Percentiles rank a stretch among this genome's conserved stretches.
Conservation (phyloP, 2,797 vertebrate species). For the Eospalax fontanierii region DNA sequence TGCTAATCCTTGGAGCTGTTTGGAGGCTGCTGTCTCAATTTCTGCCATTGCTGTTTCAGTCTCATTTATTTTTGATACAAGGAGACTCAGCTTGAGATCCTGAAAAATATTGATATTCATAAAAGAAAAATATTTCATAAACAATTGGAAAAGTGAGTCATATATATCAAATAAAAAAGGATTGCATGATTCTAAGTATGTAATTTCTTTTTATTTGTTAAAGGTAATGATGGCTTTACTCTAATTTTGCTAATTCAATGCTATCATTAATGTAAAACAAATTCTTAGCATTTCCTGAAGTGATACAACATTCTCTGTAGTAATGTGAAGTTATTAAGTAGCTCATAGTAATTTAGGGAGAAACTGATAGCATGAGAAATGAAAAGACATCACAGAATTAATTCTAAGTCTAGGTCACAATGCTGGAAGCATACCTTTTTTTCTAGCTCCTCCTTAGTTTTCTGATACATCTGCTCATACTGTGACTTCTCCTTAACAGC, state of each 20-base stretch:
- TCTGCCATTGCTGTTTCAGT: constrained; percentile 91
- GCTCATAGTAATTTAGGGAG: not conserved
- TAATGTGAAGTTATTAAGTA: constrained; percentile 37
- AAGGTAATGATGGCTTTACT: constrained; percentile 31
- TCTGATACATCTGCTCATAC: constrained; percentile 92
- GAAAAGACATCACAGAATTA: not conserved
- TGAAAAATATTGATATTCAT: constrained; percentile 80
- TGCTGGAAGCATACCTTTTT: constrained; percentile 92
- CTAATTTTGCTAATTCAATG: constrained; percentile 16
- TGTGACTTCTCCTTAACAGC: constrained; percentile 93
- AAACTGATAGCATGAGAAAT: constrained; percentile 38
- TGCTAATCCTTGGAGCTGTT: constrained; percentile 93
- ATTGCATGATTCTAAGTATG: not conserved
- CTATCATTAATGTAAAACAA: constrained; percentile 49
- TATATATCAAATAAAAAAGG: not conserved
- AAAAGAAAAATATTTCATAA: constrained; percentile 47
- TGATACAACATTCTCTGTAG: not conserved
- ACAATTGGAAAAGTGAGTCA: constrained; percentile 9
- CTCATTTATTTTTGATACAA: constrained; percentile 91
- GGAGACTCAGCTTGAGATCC: constrained; percentile 91
- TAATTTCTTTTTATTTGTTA: constrained; percentile 28
- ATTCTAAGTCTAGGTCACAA: constrained; percentile 5
- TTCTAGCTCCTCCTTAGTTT: constrained; percentile 93
- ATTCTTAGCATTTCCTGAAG: constrained; percentile 28
- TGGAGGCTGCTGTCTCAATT: constrained; percentile 92